These are phyloP conservation scores for Machaerirhynchus nigripectus DNA, from an alignment of 2,113 vertebrate genomes.

Conservation along the genomic window DNA sequence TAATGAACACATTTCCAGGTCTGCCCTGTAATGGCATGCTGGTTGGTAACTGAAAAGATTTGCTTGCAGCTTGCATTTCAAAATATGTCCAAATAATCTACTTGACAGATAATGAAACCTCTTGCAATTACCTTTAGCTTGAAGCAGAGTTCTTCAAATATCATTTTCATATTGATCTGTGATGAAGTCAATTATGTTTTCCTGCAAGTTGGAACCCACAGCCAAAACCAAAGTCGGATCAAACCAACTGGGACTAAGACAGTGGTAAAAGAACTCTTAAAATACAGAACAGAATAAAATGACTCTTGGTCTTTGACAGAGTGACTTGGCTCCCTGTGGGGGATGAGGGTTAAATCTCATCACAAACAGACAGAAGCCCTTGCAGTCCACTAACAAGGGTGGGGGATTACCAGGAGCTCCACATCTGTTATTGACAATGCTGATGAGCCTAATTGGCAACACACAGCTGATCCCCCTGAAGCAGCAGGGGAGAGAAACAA, in stretches of 20 bases:
- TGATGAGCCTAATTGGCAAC: slow-evolving; percentile 62
- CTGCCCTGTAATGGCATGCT: neutral
- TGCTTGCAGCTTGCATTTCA: slow-evolving; percentile 15
- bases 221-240: neutral
- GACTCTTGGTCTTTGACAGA: neutral
- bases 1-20: neutral
- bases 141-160: slow-evolving; percentile 60
- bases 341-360: slow-evolving; percentile 33
- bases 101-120: slow-evolving; percentile 33
- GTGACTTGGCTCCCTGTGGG: neutral
- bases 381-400: slow-evolving; percentile 41
- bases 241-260: neutral
- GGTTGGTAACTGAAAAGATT: neutral
- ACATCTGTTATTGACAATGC: slow-evolving; percentile 62
- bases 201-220: neutral
- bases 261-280: neutral
- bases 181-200: slow-evolving; percentile 61
- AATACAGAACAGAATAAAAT: neutral
- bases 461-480: slow-evolving; percentile 53
- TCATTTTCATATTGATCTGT: slow-evolving; percentile 60
- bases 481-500: slow-evolving; percentile 46
- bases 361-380: slow-evolving; percentile 50
- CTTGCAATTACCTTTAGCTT: slow-evolving; percentile 30
- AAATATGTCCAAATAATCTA: slow-evolving; percentile 7
- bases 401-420: slow-evolving; percentile 49